Percentiles rank a stretch among this genome's conserved stretches.
phyloP scores from a whole-genome alignment of 2,113 vertebrate species.

The Rhombomys opimus region DNA sequence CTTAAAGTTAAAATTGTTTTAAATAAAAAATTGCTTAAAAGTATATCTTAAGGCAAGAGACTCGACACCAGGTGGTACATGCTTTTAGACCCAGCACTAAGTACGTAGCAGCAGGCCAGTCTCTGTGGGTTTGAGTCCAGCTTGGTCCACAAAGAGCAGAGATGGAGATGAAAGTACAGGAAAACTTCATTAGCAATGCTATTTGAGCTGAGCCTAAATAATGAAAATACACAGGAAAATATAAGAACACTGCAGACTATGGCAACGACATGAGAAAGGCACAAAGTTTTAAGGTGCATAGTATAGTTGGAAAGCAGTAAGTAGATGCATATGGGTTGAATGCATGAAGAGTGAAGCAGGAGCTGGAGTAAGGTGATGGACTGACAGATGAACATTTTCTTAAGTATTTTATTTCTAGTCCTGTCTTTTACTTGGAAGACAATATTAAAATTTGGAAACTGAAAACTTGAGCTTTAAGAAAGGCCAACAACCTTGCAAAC shows the following conservation, averaged over 20 bases:
- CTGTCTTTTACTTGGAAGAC: background rate
- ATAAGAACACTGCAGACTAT: background rate
- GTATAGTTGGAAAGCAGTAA: background rate
- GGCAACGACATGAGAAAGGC: background rate
- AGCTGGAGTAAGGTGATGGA: background rate
- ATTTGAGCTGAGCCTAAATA: background rate
- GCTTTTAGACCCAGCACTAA: background rate
- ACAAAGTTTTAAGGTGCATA: background rate
- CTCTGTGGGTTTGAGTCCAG: too few species aligned
- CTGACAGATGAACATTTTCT: background rate
- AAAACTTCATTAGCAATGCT: background rate
- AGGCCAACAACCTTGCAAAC: background rate
- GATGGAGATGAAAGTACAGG: background rate
- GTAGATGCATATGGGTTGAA: background rate
- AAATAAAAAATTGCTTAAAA: background rate
- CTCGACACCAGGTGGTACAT: too few species aligned
- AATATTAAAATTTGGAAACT: background rate
- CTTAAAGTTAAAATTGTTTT: background rate
- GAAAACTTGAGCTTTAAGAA: constrained; percentile 4
- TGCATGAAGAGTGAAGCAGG: background rate
- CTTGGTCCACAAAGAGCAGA: too few species aligned
- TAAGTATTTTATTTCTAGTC: background rate
- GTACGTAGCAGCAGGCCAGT: background rate
- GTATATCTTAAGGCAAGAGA: background rate
- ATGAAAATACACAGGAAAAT: background rate